Evolutionary conservation across 2,113 vertebrate species (phyloP), one percentile per base, ranked within the genome.

Genomic region (Panurus biarmicus): DNA sequence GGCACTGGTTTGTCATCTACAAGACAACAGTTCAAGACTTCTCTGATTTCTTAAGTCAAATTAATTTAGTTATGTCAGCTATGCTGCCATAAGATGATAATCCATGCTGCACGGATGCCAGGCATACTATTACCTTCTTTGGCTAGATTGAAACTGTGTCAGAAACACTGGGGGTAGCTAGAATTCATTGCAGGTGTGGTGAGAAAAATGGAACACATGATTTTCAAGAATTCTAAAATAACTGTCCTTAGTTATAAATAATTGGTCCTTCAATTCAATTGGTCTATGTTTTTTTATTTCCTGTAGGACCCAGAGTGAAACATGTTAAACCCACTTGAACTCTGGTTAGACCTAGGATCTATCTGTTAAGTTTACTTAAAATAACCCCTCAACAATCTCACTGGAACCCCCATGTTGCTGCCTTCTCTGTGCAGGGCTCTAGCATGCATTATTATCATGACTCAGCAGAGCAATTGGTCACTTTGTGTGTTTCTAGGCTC

Each of bases 21-120:
- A 85, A 94, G 97, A 97, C 90, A 93, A 97, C 93, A 96, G 95
- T 96, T 97, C 95, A 97, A 96, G 94, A 94, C 97, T 97, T 95
- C 87, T 96, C 91, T 95, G 95, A 94, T 97, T 97, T 90, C 96
- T 96, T 97, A 96, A 97, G 97, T 98, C 95, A 97, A 98, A 97
- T 98, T 97, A 98, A 97, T 98, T 98, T 97, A 97, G 92, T 97
- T 97, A 96, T 97, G 96, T 97, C 97, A 97, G 85, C 95, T 96
- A 95, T 97, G 96, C 93, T 96, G 95, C 95, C 97, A 93, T 97
- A 97, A 97, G 89, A 96, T 97, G 97, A 98, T 98, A 98, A 97
- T 97, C 62, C 91, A 85, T 93, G 90, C 89, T 85, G 82, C 82
- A 79, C 79, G 96, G 92, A 97, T 97, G 85, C 96, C 95, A 87